Percentiles rank a stretch among this genome's conserved stretches.
phyloP scores from a whole-genome alignment of 2,113 vertebrate genomes.

The Hippocampus barbouri region DNA sequence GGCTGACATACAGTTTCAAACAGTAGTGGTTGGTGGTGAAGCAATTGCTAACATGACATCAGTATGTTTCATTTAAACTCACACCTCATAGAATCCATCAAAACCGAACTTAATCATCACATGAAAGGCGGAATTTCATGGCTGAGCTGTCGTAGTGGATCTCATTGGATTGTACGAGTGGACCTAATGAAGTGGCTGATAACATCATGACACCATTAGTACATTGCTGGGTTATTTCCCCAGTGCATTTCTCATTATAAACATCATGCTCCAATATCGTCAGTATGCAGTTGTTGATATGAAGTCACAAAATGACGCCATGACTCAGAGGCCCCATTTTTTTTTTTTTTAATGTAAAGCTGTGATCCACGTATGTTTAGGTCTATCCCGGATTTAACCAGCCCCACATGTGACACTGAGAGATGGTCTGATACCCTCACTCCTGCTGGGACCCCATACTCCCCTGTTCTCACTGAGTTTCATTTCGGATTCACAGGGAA shows the following conservation, averaged over 20 bases:
- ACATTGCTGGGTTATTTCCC: conserved; percentile 24
- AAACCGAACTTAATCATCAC: background rate
- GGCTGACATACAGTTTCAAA: background rate
- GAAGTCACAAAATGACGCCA: conserved; percentile 36
- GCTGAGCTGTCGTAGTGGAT: background rate
- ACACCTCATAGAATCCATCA: conserved; percentile 5
- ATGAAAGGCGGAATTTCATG: background rate
- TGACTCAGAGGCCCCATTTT: conserved; percentile 19
- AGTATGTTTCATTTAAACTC: background rate
- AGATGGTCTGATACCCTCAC: conserved; percentile 61
- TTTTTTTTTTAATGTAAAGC: background rate
- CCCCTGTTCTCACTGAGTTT: conserved; percentile 65
- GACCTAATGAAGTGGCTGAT: conserved; percentile 13
- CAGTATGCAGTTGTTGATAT: conserved; percentile 29
- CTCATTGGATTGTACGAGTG: conserved; percentile 5
- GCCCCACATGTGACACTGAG: conserved; percentile 63
- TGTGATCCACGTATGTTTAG: conserved; percentile 13
- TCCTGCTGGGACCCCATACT: conserved; percentile 57
- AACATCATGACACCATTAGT: conserved; percentile 41
- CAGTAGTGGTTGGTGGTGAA: background rate
- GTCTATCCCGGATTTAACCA: conserved; percentile 56
- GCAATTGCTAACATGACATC: background rate
- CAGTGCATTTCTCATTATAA: conserved; percentile 18
- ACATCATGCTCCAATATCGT: conserved; percentile 23
- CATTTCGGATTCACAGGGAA: conserved; percentile 62